phyloP scores from a whole-genome alignment of 1,140 invertebrate species.

The Rhizoglyphus robini region DNA sequence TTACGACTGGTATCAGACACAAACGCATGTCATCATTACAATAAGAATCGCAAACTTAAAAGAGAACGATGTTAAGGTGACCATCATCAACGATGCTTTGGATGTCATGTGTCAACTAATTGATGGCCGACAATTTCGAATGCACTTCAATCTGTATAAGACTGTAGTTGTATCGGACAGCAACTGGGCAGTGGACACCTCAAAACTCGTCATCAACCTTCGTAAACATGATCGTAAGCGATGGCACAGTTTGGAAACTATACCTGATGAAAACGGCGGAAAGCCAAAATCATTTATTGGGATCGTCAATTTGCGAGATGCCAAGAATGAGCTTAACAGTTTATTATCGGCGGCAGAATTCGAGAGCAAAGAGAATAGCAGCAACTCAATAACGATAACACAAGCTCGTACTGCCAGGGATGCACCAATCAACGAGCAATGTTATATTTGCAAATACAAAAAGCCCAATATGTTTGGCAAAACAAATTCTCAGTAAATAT shows the following conservation, averaged over 20 bases:
- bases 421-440: neutral
- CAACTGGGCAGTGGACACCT: conserved; percentile 22
- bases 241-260: conserved; percentile 21
- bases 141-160: conserved; percentile 23
- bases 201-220: conserved; percentile 22
- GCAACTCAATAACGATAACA: neutral
- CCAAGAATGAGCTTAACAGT: conserved; percentile 8
- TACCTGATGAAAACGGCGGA: conserved; percentile 18
- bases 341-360: conserved; percentile 10
- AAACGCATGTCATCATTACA: conserved; percentile 22
- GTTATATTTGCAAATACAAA: too few relatives aligned
- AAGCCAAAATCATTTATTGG: conserved; percentile 9
- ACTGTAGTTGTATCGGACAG: conserved; percentile 23
- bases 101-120: conserved; percentile 21
- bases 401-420: neutral
- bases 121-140: conserved; percentile 17
- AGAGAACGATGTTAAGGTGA: conserved; percentile 24
- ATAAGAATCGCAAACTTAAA: conserved; percentile 23
- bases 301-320: conserved; percentile 7
- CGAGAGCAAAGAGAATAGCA: neutral
- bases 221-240: conserved; percentile 22
- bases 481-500: too few relatives aligned
- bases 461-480: too few relatives aligned
- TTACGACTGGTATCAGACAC: conserved; percentile 25
- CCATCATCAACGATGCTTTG: conserved; percentile 21